Evolutionary conservation across 1,140 invertebrate genomes (phyloP).

Genomic region (Drosophila sturtevanti): DNA sequence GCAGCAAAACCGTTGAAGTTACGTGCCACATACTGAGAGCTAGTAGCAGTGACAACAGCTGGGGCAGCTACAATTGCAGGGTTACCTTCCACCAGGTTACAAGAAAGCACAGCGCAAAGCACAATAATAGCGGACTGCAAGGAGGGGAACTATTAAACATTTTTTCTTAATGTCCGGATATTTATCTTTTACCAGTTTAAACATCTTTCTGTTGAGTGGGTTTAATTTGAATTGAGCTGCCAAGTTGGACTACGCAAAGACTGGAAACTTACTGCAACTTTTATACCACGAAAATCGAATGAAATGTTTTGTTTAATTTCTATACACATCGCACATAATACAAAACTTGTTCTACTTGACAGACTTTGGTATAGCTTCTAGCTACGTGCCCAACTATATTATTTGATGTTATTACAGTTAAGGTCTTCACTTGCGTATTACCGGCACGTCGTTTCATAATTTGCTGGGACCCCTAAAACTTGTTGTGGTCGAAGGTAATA

Average conservation of each 20-base stretch:
- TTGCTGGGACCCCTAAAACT: constrained; percentile 62
- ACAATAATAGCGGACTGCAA: constrained; percentile 68
- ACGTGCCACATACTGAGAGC: constrained; percentile 83
- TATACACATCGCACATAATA: constrained; percentile 28
- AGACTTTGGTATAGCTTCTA: constrained; percentile 10
- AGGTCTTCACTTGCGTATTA: constrained; percentile 44
- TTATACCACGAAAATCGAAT: constrained; percentile 43
- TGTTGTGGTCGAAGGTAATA: constrained; percentile 54
- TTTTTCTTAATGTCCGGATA: background rate
- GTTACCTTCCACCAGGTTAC: constrained; percentile 63
- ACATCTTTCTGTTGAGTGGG: constrained; percentile 63
- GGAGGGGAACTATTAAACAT: background rate
- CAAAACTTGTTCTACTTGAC: constrained; percentile 53
- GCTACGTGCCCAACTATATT: constrained; percentile 57
- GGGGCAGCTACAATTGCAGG: constrained; percentile 66
- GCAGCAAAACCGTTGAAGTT: constrained; percentile 82
- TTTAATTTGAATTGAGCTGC: constrained; percentile 51
- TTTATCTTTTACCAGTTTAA: constrained; percentile 67
- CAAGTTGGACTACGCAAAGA: constrained; percentile 56
- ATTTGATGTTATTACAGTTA: constrained; percentile 24
- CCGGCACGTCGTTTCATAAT: constrained; percentile 47
- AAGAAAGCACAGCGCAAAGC: constrained; percentile 71
- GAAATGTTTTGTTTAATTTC: constrained; percentile 41
- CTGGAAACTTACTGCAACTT: constrained; percentile 43
- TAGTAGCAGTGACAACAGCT: constrained; percentile 83